Base-by-base conservation (phyloP, 2,113 vertebrate species). In the Chitala chitala region DNA sequence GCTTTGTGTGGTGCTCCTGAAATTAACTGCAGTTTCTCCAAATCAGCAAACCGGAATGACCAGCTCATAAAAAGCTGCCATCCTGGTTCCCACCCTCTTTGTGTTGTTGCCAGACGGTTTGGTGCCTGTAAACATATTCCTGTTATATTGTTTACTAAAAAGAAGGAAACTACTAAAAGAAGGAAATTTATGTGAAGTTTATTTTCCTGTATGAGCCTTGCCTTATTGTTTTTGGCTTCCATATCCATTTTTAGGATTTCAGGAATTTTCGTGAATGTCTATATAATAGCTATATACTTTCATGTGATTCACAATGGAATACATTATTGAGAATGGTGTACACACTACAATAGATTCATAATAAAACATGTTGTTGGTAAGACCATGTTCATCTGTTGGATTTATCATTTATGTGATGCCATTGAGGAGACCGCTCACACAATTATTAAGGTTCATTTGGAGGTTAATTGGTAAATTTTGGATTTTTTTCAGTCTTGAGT, bases 171-270 rank as follows among this genome's bases (percentile, higher is more conserved):
- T 46, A 46, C 38, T 42, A 61, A 59, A 31, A 38, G 29, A 55
- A 59, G 33, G 70, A 42, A 59, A 56, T 38, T 59, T 46, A 54
- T 26, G 38, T 8, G 36, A 31, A 72, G 31, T 72, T 59, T 46
- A 48, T 54, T 59, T 61, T 56, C 56, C 71, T 26, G 38, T 54
- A 59, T 26, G 53, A 42, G 53, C 31, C 48, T 33, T 53, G 26
- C 46, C 36, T 72, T 61, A 42, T 59, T 72, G 70, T 72, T 55
- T 72, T 72, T 17, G 54, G 38, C 40, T 55, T 55, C 22, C 40
- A 38, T 56, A n/a, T 33, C 51, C 31, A 36, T 40, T 70, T 69
- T 69, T 51, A 9, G 44, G 48, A 50, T 29, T 20, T 54, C 36
- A 54, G 33, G 51, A 55, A 56, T 55, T 56, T 53, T 51, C 38